phyloP scores from a whole-genome alignment of 30 jellyfish, hydroid and myxozoan species.

The Hydra vulgaris region DNA sequence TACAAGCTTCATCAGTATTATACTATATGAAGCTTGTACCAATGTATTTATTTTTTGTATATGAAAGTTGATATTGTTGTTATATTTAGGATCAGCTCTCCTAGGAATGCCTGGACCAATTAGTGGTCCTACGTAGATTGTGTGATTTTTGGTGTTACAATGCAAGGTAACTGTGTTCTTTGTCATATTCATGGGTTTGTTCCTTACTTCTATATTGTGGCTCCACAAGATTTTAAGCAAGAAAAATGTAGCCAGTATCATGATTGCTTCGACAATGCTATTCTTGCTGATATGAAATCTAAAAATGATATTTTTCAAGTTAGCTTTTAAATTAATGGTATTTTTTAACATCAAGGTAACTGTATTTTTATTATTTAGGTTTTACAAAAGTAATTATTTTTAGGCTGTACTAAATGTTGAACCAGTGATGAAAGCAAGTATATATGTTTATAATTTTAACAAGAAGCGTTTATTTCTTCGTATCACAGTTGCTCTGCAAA shows the following conservation, averaged over 20 bases:
- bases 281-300: constrained; percentile 68
- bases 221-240: constrained; percentile 56
- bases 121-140: constrained; percentile 74
- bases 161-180: constrained; percentile 91
- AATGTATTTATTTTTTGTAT: too few relatives aligned
- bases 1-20: too few relatives aligned
- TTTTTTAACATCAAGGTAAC: too few relatives aligned
- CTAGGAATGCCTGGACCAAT: constrained; percentile 85
- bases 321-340: too few relatives aligned
- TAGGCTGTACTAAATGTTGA: constrained; percentile 91
- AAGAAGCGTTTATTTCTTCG: constrained; percentile 46
- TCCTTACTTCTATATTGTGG: constrained; percentile 81
- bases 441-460: constrained; percentile 73
- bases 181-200: constrained; percentile 95
- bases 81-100: constrained; percentile 51
- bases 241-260: constrained; percentile 57
- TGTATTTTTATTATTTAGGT: too few relatives aligned
- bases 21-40: too few relatives aligned
- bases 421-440: constrained; percentile 55
- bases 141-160: constrained; percentile 90
- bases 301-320: too few relatives aligned
- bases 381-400: too few relatives aligned
- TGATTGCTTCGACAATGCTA: constrained; percentile 41
- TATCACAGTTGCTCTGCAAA: constrained; percentile 76
- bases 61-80: too few relatives aligned